Conservation (phyloP, 2,888 invertebrate genomes). For the Linnaemya vulpina region DNA sequence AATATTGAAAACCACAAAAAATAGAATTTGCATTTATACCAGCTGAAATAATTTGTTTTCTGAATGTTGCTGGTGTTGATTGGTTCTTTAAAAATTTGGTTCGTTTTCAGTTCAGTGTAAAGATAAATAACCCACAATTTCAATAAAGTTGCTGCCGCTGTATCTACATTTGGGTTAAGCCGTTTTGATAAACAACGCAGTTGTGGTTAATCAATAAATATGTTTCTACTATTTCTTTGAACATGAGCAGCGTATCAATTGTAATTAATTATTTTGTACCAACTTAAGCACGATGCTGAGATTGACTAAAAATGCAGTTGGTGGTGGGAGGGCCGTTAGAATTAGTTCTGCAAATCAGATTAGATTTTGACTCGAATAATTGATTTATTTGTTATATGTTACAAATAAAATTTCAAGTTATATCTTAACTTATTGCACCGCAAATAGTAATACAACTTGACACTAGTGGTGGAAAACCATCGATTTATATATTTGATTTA, state of each 20-base stretch:
- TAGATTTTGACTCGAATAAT: neutral
- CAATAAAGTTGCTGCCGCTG: constrained; percentile 16
- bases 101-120: neutral
- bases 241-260: neutral
- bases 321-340: neutral
- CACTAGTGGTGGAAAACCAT: too few species aligned
- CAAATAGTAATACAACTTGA: too few species aligned
- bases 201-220: constrained; percentile 44
- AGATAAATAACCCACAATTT: neutral
- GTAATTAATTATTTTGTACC: constrained; percentile 17
- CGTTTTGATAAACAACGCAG: constrained; percentile 27
- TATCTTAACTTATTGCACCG: too few species aligned
- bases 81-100: neutral
- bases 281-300: neutral
- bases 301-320: neutral
- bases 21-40: neutral
- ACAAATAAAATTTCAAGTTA: too few species aligned
- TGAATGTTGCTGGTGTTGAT: constrained; percentile 42
- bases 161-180: constrained; percentile 48
- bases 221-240: neutral
- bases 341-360: constrained; percentile 7
- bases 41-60: constrained; percentile 3
- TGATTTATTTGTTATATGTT: too few species aligned
- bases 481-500: too few species aligned
- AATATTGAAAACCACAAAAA: constrained; percentile 17